Evolutionary conservation across 2,113 vertebrate species (phyloP).

Genomic region (Gnathonemus echidnorhynchus): DNA sequence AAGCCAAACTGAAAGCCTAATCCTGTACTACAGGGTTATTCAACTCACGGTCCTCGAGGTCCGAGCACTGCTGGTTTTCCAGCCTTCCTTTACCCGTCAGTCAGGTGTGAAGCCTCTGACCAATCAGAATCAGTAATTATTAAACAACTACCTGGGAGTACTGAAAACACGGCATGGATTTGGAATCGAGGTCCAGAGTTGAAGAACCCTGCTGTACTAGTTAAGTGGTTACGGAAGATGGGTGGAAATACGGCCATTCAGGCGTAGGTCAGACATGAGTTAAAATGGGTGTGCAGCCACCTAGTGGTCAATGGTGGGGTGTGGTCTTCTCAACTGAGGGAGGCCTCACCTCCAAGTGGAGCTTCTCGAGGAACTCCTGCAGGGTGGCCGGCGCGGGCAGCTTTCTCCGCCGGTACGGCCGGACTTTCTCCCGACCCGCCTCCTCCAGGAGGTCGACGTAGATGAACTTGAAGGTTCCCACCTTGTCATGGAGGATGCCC

Average conservation of each 20-base stretch:
- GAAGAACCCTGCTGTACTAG: not conserved
- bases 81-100: too few species aligned
- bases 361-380: conserved; percentile 68
- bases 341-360: conserved; percentile 68
- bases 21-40: not conserved
- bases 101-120: too few species aligned
- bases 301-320: not conserved
- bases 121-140: too few species aligned
- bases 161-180: too few species aligned
- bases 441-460: conserved; percentile 71
- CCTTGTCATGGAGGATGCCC: conserved; percentile 76
- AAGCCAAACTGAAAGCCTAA: not conserved
- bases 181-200: too few species aligned
- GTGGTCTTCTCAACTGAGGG: not conserved
- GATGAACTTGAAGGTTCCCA: conserved; percentile 93
- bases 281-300: not conserved
- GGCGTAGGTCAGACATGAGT: not conserved
- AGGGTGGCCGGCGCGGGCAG: conserved; percentile 59
- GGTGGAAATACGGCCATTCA: not conserved
- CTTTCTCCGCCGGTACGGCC: conserved; percentile 44
- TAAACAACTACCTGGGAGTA: too few species aligned
- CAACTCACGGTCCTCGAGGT: too few species aligned
- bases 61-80: too few species aligned
- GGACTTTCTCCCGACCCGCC: conserved; percentile 50
- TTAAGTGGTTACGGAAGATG: not conserved